Evolutionary conservation across 2,888 invertebrate genomes (phyloP).

Genomic region (Tuta absoluta): DNA sequence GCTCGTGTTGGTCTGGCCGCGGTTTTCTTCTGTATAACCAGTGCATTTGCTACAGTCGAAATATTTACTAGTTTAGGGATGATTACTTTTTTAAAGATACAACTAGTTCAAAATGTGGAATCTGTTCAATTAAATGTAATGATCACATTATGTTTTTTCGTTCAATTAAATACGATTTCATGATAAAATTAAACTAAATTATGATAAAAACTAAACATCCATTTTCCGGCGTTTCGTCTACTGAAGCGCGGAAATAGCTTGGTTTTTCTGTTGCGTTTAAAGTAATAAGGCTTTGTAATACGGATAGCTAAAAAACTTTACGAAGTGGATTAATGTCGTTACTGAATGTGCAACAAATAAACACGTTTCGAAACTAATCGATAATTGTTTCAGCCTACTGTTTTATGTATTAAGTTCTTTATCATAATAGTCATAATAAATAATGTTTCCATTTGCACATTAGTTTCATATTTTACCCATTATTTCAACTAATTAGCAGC

Average conservation of each 20-base stretch:
- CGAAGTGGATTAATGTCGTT: neutral
- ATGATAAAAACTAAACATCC: neutral
- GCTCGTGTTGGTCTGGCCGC: slow-evolving; percentile 59
- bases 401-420: too few relatives aligned
- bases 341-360: neutral
- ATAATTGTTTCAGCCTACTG: neutral
- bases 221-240: slow-evolving; percentile 1
- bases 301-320: neutral
- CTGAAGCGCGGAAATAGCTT: neutral
- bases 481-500: too few relatives aligned
- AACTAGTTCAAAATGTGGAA: too few relatives aligned
- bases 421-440: too few relatives aligned
- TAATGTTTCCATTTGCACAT: too few relatives aligned
- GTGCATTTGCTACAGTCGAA: neutral
- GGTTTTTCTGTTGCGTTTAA: neutral
- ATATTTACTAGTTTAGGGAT: neutral
- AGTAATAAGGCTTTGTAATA: neutral
- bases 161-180: too few relatives aligned
- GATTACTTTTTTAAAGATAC: neutral
- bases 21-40: slow-evolving; percentile 73
- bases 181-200: too few relatives aligned
- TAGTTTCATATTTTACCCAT: too few relatives aligned
- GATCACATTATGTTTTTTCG: too few relatives aligned
- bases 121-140: too few relatives aligned
- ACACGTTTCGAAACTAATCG: neutral